Base-by-base conservation (phyloP, 2,797 vertebrate species). In the Kryptopterus vitreolus region DNA sequence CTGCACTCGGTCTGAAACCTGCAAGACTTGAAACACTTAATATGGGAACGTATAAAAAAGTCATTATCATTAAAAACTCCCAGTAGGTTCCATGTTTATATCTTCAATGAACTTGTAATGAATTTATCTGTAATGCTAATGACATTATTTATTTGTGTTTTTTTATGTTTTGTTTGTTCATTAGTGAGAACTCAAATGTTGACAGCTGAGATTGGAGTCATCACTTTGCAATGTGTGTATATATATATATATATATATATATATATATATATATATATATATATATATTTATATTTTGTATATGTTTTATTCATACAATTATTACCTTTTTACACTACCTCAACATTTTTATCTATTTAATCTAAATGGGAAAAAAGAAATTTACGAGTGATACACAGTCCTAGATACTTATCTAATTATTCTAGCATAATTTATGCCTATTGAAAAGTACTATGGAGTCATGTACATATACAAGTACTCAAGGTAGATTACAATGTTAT, bases 201-300 rank as follows among this genome's bases (percentile, higher is more conserved):
- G 22, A 68, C 15, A 24, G 63, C 57, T 58, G 52, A 26, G n/a
- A 59, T 48, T 50, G 57, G 48, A 58, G 24, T 66, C 52, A 69
- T 79, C 50, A 76, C 33, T 62, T 69, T 80, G 57, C 70, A 76
- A 82, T n/a, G 80, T 70, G 50, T 81, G n/a, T n/a, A n/a, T n/a
- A n/a, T n/a, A n/a, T n/a, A n/a, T n/a, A n/a, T n/a, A n/a, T n/a
- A n/a, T n/a, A n/a, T n/a, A n/a, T n/a, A n/a, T n/a, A n/a, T n/a
- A n/a, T n/a, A n/a, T n/a, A n/a, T n/a, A n/a, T n/a, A n/a, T n/a
- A n/a, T n/a, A n/a, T n/a, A n/a, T n/a, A n/a, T n/a, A n/a, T n/a
- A n/a, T n/a, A n/a, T n/a, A n/a, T n/a, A n/a, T n/a, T n/a, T n/a
- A n/a, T 74, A 77, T 79, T 58, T 61, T 33, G 52, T 71, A 52